These are phyloP conservation scores for Drosophila nigrodunni DNA, from an alignment of 1,140 invertebrate species.

Conservation along the genomic window DNA sequence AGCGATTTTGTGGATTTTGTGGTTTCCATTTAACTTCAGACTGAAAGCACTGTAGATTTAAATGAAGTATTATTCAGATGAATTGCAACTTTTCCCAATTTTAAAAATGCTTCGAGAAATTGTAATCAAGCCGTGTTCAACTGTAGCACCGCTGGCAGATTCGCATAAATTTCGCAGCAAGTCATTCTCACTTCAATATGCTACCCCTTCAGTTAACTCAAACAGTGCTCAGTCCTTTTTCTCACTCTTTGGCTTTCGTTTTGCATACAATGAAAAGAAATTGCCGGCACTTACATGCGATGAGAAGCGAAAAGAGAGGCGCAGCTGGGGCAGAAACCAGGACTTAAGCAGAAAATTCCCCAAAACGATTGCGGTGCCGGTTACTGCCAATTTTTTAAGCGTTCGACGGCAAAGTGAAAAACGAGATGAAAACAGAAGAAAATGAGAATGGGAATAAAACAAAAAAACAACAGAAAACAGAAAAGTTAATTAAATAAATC, in stretches of 20 bases:
- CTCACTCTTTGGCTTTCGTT: constrained; percentile 9
- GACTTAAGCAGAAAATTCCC: constrained; percentile 42
- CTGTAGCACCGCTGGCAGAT: constrained; percentile 25
- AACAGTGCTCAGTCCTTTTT: neutral
- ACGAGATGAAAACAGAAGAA: constrained; percentile 22
- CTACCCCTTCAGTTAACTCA: neutral
- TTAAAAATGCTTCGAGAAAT: neutral
- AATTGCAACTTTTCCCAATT: neutral
- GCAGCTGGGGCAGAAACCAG: constrained; percentile 7
- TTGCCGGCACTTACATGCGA: constrained; percentile 64
- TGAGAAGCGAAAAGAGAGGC: constrained; percentile 45
- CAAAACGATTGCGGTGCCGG: constrained; percentile 43
- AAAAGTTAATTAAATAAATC: constrained; percentile 83
- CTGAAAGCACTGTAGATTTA: neutral
- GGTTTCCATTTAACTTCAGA: no score
- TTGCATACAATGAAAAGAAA: constrained; percentile 40
- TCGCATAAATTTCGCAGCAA: constrained; percentile 41
- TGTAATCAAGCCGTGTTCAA: neutral
- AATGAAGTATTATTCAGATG: neutral
- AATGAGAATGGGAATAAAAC: neutral
- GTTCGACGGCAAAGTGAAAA: constrained; percentile 15
- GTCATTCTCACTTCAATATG: constrained; percentile 37
- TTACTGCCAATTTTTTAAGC: constrained; percentile 55
- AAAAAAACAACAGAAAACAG: constrained; percentile 64
- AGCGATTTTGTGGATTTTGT: no score